Conservation (phyloP, 2,797 vertebrate genomes). For the Carapus acus region DNA sequence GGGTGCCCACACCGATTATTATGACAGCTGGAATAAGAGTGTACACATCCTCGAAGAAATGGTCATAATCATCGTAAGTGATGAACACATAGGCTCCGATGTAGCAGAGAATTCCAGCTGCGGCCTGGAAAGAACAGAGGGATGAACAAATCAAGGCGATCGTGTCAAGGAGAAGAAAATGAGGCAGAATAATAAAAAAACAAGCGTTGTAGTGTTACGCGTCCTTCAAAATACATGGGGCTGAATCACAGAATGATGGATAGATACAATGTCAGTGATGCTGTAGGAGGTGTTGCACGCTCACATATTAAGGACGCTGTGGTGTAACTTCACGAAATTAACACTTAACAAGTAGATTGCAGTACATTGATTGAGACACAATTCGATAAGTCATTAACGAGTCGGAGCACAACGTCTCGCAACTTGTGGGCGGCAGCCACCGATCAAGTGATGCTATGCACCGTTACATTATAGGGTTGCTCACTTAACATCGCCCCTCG, state of each 20-base stretch:
- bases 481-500: neutral
- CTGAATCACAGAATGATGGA: too few relatives aligned
- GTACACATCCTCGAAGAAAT: conserved; percentile 97
- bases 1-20: conserved; percentile 90
- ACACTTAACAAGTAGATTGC: too few relatives aligned
- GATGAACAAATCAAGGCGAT: neutral
- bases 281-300: too few relatives aligned
- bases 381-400: neutral
- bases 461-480: neutral
- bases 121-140: conserved; percentile 73
- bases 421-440: conserved; percentile 32
- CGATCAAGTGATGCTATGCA: neutral
- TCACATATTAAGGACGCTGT: too few relatives aligned
- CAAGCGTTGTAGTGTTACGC: too few relatives aligned
- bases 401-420: conserved; percentile 48
- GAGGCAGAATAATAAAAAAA: too few relatives aligned
- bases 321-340: too few relatives aligned
- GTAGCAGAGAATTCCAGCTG: conserved; percentile 94
- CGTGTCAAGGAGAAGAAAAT: too few relatives aligned
- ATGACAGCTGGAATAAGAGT: conserved; percentile 89
- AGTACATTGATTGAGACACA: too few relatives aligned
- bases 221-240: too few relatives aligned
- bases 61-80: conserved; percentile 96
- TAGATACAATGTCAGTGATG: too few relatives aligned
- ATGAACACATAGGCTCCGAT: conserved; percentile 99